Base-by-base conservation (phyloP, 2,888 invertebrate species). In the Rhagonycha fulva region DNA sequence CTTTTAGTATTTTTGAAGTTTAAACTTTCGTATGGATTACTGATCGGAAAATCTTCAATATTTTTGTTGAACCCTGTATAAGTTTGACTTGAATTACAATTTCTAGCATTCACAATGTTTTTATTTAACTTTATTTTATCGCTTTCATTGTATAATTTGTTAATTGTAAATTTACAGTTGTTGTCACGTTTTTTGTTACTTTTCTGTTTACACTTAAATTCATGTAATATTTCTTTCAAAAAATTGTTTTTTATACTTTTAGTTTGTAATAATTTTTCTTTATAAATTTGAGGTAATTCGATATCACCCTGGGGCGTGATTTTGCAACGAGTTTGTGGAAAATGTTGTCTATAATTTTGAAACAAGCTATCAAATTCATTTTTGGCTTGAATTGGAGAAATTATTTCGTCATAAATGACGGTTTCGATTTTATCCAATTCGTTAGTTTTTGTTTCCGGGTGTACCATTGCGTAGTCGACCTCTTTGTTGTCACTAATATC, bases 291-390 rank as follows among this genome's bases (percentile, higher is more conserved):
- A 0, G 85, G 85, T 9, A 84, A 71, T 60, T 82, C 77, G 11
- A 83, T 77, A 68, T 82, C 82, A 78, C 83, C 26, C 70, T 80
- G 62, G 9, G 69, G 71, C 63, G 74, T 71, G 32, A 77, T 77
- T 32, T 77, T 77, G 12, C 75, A 67, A 24, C 70, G 76, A 24
- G 74, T 81, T 76, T 82, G 82, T 1, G 86, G 86, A 76, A 88
- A 88, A 79, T 84, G 83, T 30, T 83, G 77, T 26, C 88, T 80
- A 74, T 88, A 88, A 77, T 88, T 87, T 78, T 85, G 82, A 2
- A 84, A 85, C 70, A 85, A 61, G 4, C 28, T 62, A 7, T 71
- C 47, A 14, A 74, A 77, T 9, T 32, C 14, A 12, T 28, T 14
- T 14, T 24, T 23, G 10, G 26, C 28, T 62, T 32, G 30, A 4